These are phyloP conservation scores for Pteropus rufus DNA, from an alignment of 2,797 vertebrate genomes.

Conservation along the genomic window DNA sequence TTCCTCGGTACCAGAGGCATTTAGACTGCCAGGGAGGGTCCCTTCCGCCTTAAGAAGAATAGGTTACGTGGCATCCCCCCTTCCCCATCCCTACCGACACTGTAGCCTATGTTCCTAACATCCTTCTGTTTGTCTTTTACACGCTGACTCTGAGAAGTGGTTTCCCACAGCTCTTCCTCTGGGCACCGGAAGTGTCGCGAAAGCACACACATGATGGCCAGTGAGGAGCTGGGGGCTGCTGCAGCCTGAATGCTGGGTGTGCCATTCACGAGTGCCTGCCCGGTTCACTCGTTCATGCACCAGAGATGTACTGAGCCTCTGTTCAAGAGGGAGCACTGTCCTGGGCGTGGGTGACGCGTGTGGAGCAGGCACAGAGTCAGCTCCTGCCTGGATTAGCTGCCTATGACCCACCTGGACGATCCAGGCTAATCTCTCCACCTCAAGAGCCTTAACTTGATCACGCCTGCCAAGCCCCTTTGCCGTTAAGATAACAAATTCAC, in stretches of 20 bases:
- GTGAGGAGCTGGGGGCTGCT: neutral
- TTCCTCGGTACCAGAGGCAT: neutral
- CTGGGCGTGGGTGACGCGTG: neutral
- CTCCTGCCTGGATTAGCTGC: neutral
- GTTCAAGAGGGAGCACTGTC: rapidly evolving
- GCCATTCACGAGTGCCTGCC: neutral
- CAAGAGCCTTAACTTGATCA: neutral
- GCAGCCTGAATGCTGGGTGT: rapidly evolving
- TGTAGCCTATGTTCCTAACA: neutral
- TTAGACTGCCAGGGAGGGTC: neutral
- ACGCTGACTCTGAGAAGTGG: neutral
- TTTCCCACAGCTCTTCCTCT: neutral
- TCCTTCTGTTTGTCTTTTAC: neutral
- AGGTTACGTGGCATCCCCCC: neutral
- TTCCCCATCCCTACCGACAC: neutral
- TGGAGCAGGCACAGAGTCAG: no score
- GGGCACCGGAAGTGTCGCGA: neutral
- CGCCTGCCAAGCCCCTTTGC: neutral
- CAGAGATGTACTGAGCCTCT: neutral
- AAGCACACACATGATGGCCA: rapidly evolving
- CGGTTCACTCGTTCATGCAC: neutral
- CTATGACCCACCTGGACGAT: neutral
- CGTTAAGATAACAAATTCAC: neutral
- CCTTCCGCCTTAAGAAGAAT: neutral
- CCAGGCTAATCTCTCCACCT: neutral